Evolutionary conservation across 2,113 vertebrate species (phyloP).

Genomic region (Myanophis thanlyinensis): DNA sequence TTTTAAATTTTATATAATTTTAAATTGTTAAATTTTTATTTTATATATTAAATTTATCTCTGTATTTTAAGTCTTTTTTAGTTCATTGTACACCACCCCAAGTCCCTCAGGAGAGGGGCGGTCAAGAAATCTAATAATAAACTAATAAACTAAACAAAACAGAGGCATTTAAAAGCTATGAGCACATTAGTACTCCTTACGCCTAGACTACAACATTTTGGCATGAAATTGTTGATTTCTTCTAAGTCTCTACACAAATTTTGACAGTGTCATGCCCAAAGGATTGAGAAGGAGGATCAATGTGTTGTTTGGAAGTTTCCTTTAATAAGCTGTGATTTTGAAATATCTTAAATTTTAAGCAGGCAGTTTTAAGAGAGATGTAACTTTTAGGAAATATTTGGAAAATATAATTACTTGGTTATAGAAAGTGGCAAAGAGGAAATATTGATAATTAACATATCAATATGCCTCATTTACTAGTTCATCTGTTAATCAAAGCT

Average conservation of each 20-base stretch:
- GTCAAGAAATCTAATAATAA: too few relatives aligned
- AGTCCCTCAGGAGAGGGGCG: too few relatives aligned
- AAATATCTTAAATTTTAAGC: neutral
- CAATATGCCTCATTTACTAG: neutral
- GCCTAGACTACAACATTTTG: neutral
- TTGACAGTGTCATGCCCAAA: neutral
- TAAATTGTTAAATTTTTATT: too few relatives aligned
- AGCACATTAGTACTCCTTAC: neutral
- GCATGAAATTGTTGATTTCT: neutral
- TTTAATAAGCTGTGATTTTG: neutral
- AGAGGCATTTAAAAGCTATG: neutral
- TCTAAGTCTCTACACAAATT: neutral
- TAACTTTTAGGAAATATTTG: neutral
- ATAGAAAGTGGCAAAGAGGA: neutral
- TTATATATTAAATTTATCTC: too few relatives aligned
- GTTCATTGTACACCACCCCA: too few relatives aligned
- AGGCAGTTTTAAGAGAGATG: neutral
- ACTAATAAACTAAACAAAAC: too few relatives aligned
- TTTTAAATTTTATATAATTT: too few relatives aligned
- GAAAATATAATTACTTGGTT: neutral
- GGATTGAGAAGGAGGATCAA: neutral
- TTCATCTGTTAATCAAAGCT: neutral
- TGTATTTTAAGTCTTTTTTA: too few relatives aligned
- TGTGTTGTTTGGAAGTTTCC: neutral
- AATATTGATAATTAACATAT: neutral